Conservation (phyloP, 2,888 invertebrate genomes). For the Camptogramma bilineatum region DNA sequence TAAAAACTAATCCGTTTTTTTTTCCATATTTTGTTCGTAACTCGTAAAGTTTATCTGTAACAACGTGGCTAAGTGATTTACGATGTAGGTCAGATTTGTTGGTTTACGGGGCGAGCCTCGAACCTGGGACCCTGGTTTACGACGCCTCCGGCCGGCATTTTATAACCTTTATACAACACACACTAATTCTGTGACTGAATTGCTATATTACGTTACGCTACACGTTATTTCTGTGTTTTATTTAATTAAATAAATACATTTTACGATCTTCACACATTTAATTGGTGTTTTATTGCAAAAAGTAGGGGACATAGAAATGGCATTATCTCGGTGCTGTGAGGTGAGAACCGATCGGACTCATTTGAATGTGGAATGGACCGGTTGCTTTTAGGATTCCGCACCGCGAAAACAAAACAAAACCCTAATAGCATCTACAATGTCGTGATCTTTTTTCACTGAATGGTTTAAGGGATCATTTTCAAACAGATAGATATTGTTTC, state of each 20-base stretch:
- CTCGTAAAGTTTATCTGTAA: slow-evolving; percentile 80
- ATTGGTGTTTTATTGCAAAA: slow-evolving; percentile 49
- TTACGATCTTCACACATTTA: slow-evolving; percentile 55
- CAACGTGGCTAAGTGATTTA: slow-evolving; percentile 84
- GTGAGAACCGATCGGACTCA: slow-evolving; percentile 68
- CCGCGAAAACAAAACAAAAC: neutral
- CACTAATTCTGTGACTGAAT: slow-evolving; percentile 52
- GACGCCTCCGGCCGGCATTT: slow-evolving; percentile 62
- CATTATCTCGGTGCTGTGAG: slow-evolving; percentile 45
- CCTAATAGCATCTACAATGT: neutral
- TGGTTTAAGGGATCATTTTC: neutral
- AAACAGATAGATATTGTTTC: neutral
- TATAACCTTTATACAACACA: slow-evolving; percentile 72
- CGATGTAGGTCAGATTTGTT: slow-evolving; percentile 83
- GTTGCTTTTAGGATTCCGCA: slow-evolving; percentile 50
- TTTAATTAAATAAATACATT: slow-evolving; percentile 53
- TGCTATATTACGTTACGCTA: slow-evolving; percentile 57
- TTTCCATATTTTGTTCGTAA: slow-evolving; percentile 46
- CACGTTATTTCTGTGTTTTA: slow-evolving; percentile 48
- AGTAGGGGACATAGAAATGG: slow-evolving; percentile 41
- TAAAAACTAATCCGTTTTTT: slow-evolving; percentile 36
- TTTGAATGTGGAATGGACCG: slow-evolving; percentile 70
- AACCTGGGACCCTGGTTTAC: slow-evolving; percentile 78
- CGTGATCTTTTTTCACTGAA: neutral
- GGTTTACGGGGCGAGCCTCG: slow-evolving; percentile 75